A percentile compares a stretch with the other conserved stretches of the same genome.
phyloP scores from a whole-genome alignment of 2,888 invertebrate genomes.

The Sthenelais limicola region DNA sequence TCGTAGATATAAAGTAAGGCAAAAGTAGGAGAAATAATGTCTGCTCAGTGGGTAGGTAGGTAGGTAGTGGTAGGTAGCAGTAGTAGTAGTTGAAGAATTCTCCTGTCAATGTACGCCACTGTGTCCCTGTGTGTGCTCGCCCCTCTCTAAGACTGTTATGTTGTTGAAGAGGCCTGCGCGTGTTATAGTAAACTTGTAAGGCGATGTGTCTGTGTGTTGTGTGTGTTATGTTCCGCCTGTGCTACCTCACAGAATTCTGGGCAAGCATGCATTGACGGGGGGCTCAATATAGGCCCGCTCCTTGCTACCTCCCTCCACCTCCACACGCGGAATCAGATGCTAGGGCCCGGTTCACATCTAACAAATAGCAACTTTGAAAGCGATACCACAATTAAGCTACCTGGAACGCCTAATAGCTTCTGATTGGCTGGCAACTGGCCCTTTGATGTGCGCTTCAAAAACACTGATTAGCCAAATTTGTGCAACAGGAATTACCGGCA shows the following conservation, averaged over 20 bases:
- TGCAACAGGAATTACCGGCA: constrained; percentile 43
- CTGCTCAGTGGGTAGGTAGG: too few species aligned
- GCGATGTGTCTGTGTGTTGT: constrained; percentile 27
- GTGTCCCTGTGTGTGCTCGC: background rate
- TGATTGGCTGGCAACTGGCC: constrained; percentile 39
- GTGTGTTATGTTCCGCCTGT: constrained; percentile 23
- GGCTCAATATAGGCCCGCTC: constrained; percentile 30
- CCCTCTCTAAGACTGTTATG: constrained; percentile 25
- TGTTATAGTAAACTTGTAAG: constrained; percentile 36
- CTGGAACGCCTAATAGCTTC: constrained; percentile 31
- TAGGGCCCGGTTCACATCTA: constrained; percentile 16
- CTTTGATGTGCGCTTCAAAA: constrained; percentile 42
- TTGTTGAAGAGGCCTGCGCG: constrained; percentile 11
- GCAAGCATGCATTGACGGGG: constrained; percentile 22
- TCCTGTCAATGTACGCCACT: too few species aligned
- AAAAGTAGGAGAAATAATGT: too few species aligned
- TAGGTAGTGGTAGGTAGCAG: too few species aligned
- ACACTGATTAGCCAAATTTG: constrained; percentile 45
- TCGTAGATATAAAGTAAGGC: too few species aligned
- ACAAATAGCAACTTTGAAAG: constrained; percentile 41
- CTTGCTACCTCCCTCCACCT: background rate
- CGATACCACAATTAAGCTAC: constrained; percentile 43
- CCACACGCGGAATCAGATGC: constrained; percentile 21
- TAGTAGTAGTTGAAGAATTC: too few species aligned
- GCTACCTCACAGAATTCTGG: constrained; percentile 34